Conservation (phyloP, 2,888 invertebrate species). For the Meta bourneti region DNA sequence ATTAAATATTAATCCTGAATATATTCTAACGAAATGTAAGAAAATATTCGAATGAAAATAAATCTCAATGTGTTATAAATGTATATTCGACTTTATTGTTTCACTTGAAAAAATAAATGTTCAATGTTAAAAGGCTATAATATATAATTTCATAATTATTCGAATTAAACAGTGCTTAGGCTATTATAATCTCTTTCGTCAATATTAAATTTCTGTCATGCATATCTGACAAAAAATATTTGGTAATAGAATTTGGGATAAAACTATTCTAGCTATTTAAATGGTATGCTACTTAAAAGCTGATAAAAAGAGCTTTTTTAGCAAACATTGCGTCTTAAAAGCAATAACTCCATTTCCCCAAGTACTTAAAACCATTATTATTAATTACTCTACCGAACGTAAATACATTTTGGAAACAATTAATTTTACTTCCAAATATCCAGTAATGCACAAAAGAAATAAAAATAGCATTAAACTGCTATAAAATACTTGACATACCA, state of each 20-base stretch:
- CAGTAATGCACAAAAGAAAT: conserved; percentile 18
- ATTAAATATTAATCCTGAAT: too few relatives aligned
- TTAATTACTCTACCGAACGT: conserved; percentile 33
- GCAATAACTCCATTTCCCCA: neutral
- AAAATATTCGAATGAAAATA: too few relatives aligned
- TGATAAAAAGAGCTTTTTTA: neutral
- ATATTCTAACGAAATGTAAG: too few relatives aligned
- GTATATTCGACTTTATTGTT: neutral
- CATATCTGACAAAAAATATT: neutral
- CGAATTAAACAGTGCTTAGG: too few relatives aligned
- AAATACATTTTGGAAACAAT: conserved; percentile 43
- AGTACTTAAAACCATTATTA: conserved; percentile 32
- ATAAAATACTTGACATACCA: conserved; percentile 19
- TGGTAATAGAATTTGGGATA: neutral
- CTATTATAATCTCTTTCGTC: too few relatives aligned
- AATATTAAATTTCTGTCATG: too few relatives aligned
- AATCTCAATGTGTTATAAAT: neutral
- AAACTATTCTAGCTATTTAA: neutral
- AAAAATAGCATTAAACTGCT: conserved; percentile 36
- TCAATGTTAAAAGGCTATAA: too few relatives aligned
- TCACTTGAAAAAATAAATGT: neutral
- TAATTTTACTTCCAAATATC: conserved; percentile 37
- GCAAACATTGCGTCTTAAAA: conserved; percentile 6
- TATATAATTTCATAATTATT: too few relatives aligned
- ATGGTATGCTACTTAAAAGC: neutral